Percentiles rank a stretch among this genome's conserved stretches.
phyloP scores from a whole-genome alignment of 1,140 invertebrate species.

The Drosophila baimaii region DNA sequence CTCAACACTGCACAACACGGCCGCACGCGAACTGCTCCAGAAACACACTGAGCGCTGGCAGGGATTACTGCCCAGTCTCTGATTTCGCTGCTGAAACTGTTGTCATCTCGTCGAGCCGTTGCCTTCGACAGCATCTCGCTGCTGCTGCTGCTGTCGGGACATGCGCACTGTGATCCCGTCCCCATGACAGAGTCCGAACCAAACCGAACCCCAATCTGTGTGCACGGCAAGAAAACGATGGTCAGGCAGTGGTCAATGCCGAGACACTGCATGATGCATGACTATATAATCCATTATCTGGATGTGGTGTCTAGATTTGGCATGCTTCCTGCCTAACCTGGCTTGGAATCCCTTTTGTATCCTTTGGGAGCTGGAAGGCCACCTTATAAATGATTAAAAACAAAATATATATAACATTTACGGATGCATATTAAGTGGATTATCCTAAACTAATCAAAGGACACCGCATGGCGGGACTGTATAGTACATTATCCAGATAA shows the following conservation, averaged over 20 bases:
- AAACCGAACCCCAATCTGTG: slow-evolving; percentile 3
- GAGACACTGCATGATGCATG: too few species aligned
- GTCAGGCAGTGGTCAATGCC: neutral
- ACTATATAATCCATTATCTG: neutral
- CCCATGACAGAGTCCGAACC: neutral
- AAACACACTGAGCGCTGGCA: slow-evolving; percentile 58
- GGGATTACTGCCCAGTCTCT: slow-evolving; percentile 29
- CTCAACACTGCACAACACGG: slow-evolving; percentile 25
- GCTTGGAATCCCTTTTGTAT: too few species aligned
- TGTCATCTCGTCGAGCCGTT: slow-evolving; percentile 43
- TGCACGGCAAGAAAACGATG: slow-evolving; percentile 22
- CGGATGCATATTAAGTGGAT: too few species aligned
- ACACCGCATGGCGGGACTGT: too few species aligned
- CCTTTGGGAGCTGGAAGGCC: too few species aligned
- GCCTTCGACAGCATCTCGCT: slow-evolving; percentile 43
- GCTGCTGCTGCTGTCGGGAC: slow-evolving; percentile 20
- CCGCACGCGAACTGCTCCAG: slow-evolving; percentile 69
- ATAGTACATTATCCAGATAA: too few species aligned
- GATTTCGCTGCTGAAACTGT: slow-evolving; percentile 35
- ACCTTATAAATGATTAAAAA: too few species aligned
- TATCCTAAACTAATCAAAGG: too few species aligned
- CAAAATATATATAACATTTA: too few species aligned
- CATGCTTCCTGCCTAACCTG: too few species aligned
- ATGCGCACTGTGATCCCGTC: slow-evolving; percentile 21
- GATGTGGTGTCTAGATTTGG: neutral